Conservation (phyloP, 1,140 invertebrate species). For the Rhynchophorus ferrugineus region DNA sequence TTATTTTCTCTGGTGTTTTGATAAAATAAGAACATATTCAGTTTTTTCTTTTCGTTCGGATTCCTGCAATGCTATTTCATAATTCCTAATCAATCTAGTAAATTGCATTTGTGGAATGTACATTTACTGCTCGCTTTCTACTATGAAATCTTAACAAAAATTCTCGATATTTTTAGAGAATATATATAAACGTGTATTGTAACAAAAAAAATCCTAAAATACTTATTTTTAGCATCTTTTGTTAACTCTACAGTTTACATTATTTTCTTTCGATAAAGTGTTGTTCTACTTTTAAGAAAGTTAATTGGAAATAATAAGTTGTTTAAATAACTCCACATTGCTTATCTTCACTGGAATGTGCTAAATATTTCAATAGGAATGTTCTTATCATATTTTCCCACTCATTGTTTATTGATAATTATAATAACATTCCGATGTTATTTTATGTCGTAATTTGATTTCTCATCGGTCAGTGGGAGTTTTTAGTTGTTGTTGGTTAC, state of each 20-base stretch:
- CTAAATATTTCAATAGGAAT: not conserved
- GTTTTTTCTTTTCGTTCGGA: not conserved
- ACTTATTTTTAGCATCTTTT: not conserved
- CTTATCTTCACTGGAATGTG: not conserved
- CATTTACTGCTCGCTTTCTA: not conserved
- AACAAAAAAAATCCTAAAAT: not conserved
- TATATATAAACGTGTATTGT: not conserved
- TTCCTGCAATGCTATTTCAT: not conserved
- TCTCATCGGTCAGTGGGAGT: not conserved
- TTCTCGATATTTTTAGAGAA: not conserved
- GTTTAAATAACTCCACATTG: not conserved
- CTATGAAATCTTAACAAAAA: not conserved
- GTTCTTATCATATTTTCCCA: not conserved
- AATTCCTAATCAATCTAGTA: not conserved
- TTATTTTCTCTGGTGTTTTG: not conserved
- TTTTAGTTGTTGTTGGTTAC: too few species aligned
- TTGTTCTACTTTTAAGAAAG: not conserved
- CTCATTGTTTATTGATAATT: not conserved
- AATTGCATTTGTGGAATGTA: not conserved
- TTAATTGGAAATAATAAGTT: not conserved
- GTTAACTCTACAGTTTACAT: not conserved
- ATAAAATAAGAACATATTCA: not conserved
- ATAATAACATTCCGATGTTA: not conserved
- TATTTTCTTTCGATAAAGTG: too few species aligned
- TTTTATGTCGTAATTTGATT: not conserved